Conservation (phyloP, 2,797 vertebrate genomes). For the Spondyliosoma cantharus region DNA sequence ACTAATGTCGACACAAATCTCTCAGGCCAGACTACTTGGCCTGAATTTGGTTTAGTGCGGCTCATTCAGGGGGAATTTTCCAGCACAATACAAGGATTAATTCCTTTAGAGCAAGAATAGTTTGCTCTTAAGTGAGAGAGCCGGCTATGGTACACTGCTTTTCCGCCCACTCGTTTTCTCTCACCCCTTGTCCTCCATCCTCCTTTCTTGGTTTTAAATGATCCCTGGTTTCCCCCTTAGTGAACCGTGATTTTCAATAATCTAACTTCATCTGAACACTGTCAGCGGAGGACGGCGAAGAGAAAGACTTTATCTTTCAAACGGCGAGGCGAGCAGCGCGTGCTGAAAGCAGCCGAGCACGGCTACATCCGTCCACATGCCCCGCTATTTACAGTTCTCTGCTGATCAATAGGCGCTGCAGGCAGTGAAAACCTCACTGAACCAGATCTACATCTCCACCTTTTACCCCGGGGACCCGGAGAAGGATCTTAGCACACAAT, state of each 20-base stretch:
- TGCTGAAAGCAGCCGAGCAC: conserved; percentile 31
- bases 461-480: conserved; percentile 60
- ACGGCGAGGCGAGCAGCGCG: conserved; percentile 12
- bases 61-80: conserved; percentile 62
- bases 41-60: conserved; percentile 47
- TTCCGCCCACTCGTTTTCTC: conserved; percentile 18
- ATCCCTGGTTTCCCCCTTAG: conserved; percentile 32
- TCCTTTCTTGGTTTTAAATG: conserved; percentile 51
- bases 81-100: conserved; percentile 59
- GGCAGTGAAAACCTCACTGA: conserved; percentile 72
- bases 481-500: conserved; percentile 77
- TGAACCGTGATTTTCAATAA: conserved; percentile 56
- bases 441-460: conserved; percentile 77
- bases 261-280: conserved; percentile 39
- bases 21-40: conserved; percentile 47
- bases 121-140: conserved; percentile 54
- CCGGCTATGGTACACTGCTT: conserved; percentile 36
- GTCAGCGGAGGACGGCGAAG: conserved; percentile 20
- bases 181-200: conserved; percentile 9
- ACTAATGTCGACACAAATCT: conserved; percentile 56
- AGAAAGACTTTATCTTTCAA: conserved; percentile 43
- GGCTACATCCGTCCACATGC: conserved; percentile 51
- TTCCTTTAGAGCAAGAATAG: conserved; percentile 46
- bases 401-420: conserved; percentile 74
- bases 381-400: conserved; percentile 67